Base-by-base conservation (phyloP, 1,140 invertebrate species). In the Drosophila kikkawai region DNA sequence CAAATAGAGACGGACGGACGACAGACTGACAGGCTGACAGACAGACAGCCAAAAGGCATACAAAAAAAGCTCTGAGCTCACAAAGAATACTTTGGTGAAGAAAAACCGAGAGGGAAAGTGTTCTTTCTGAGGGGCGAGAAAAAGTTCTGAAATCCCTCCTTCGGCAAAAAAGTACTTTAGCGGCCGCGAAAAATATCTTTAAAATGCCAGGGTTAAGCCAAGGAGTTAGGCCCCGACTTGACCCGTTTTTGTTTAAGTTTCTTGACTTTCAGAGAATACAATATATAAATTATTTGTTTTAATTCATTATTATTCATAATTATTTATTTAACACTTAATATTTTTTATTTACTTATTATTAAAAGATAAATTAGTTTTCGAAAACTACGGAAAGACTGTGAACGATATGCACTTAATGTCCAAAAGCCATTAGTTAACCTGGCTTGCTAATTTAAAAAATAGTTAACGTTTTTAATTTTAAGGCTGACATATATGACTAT, bases 21-120 rank as follows among this genome's bases (percentile, higher is more conserved):
- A n/a, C 26, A 3, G n/a, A 9, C 53, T 6, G 48, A 51, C 48
- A n/a, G 26, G 8, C 45, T 26, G 45, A 50, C 13, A 37, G 60
- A 37, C 42, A 68, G 65, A 48, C 65, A 65, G 17, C 41, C 61
- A 36, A 56, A 56, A 56, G 53, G 29, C 58, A 15, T 22, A 17
- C 13, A 42, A 5, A 48, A 34, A 34, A 34, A 7, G 8, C 9
- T 32, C 15, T 0, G 13, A 56, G 34, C 51, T 55, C 12, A 15
- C 42, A 61, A 34, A 34, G 37, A 61, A 65, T 17, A 60, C 41
- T 26, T 48, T 26, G 45, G 45, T n/a, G 17, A 13, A 3, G 59
- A 7, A 36, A 37, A 39, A 19, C n/a, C 37, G 17, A 37, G 22
- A 55, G 53, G 53, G 19, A 56, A 56, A 56, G 19, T 39, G 36